phyloP scores from a whole-genome alignment of 2,888 invertebrate species.

The Crepidodera aurea region DNA sequence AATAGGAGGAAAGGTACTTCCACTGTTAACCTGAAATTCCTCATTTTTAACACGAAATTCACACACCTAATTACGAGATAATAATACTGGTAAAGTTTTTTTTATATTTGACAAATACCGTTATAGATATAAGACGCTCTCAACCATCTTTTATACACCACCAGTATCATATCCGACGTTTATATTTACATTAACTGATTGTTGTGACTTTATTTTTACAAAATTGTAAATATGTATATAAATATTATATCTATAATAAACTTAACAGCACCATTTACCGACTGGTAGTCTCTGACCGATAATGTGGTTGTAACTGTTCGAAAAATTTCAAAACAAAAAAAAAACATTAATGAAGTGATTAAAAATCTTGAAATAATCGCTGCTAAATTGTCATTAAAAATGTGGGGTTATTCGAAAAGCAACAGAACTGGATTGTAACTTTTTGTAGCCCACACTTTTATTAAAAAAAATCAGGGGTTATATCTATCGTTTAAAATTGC shows the following conservation, averaged over 20 bases:
- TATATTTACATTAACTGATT: background rate
- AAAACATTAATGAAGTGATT: background rate
- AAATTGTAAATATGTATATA: background rate
- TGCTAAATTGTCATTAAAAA: background rate
- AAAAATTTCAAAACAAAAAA: background rate
- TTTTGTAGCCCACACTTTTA: too few species aligned
- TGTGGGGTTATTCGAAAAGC: slow-evolving; percentile 3
- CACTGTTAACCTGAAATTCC: background rate
- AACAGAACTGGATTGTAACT: too few species aligned
- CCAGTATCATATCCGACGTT: background rate
- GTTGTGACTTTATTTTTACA: background rate
- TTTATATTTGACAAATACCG: background rate
- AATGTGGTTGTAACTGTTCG: background rate
- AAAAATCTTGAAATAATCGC: background rate
- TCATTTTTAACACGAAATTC: background rate
- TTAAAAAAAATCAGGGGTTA: too few species aligned
- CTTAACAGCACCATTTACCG: background rate
- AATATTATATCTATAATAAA: too few species aligned
- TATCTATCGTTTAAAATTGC: too few species aligned
- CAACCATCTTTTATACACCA: background rate
- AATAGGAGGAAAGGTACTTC: slow-evolving; percentile 14
- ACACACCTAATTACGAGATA: background rate
- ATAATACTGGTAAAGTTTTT: too few species aligned
- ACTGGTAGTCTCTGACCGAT: background rate
- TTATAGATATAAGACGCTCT: too few species aligned